Conservation (phyloP, 35 echinoderm and acorn worm genomes). For the Chiridota heheva region DNA sequence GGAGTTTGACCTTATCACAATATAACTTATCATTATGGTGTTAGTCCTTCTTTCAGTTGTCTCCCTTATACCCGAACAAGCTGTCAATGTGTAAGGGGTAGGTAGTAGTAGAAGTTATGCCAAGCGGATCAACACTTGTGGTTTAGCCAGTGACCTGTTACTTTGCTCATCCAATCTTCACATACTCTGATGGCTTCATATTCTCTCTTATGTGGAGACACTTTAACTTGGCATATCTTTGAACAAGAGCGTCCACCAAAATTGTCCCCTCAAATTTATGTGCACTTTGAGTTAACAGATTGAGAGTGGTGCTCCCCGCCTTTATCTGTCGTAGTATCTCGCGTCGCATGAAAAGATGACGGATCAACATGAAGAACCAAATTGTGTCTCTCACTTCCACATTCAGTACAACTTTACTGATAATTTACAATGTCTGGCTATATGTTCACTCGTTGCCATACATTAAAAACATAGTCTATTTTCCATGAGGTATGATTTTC, state of each 20-base stretch:
- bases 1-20: slow-evolving; percentile 1
- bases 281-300: too few relatives aligned
- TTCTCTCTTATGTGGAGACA: slow-evolving; percentile 25
- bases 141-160: slow-evolving; percentile 38
- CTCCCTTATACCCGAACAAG: slow-evolving; percentile 11
- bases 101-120: neutral
- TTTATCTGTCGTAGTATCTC: too few relatives aligned
- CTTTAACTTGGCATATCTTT: slow-evolving; percentile 36
- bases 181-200: slow-evolving; percentile 25
- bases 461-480: slow-evolving; percentile 10
- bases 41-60: neutral
- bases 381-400: neutral
- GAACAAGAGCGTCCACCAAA: slow-evolving; percentile 37
- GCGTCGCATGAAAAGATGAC: neutral
- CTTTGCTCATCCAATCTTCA: slow-evolving; percentile 67
- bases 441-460: neutral
- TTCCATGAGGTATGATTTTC: slow-evolving; percentile 2
- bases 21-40: slow-evolving; percentile 13
- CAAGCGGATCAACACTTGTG: slow-evolving; percentile 24
- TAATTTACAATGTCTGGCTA: neutral
- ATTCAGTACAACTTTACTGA: neutral
- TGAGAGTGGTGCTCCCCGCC: neutral
- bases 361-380: neutral
- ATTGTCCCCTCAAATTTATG: slow-evolving; percentile 23
- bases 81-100: slow-evolving; percentile 34